phyloP scores from a whole-genome alignment of 1,140 invertebrate species.

The Periplaneta americana region DNA sequence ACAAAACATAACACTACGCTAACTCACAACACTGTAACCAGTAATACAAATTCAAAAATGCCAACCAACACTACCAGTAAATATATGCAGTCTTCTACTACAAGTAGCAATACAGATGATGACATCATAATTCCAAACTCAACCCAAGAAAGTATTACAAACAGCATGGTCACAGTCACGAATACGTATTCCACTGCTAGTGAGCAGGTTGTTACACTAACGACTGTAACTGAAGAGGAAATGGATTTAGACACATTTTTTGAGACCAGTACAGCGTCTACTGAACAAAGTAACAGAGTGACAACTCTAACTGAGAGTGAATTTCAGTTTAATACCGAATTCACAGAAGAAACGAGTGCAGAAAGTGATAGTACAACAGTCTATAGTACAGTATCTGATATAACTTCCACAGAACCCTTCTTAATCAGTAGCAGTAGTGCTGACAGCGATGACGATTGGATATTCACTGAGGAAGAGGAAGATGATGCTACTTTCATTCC shows the following conservation, averaged over 20 bases:
- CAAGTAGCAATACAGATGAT: too few relatives aligned
- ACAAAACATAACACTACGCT: too few relatives aligned
- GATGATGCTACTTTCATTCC: neutral
- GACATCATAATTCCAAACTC: too few relatives aligned
- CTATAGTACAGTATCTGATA: neutral
- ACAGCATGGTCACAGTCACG: too few relatives aligned
- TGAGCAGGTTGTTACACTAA: neutral
- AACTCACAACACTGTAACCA: neutral
- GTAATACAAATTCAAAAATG: neutral
- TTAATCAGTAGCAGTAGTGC: neutral
- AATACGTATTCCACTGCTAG: too few relatives aligned
- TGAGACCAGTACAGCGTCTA: too few relatives aligned
- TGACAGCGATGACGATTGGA: neutral
- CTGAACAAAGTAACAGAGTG: too few relatives aligned
- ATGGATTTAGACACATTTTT: neutral
- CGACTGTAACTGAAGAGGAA: neutral
- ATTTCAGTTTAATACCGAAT: neutral
- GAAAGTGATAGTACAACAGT: neutral
- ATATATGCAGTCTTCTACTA: too few relatives aligned
- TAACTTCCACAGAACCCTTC: neutral
- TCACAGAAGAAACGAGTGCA: neutral
- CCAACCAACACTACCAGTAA: too few relatives aligned
- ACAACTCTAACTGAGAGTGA: too few relatives aligned
- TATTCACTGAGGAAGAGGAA: neutral
- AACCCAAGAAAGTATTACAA: too few relatives aligned